Percentiles rank a stretch among this genome's conserved stretches.
Evolutionary conservation across 2,113 vertebrate genomes (phyloP).

Genomic region (Microcebus jonahi): DNA sequence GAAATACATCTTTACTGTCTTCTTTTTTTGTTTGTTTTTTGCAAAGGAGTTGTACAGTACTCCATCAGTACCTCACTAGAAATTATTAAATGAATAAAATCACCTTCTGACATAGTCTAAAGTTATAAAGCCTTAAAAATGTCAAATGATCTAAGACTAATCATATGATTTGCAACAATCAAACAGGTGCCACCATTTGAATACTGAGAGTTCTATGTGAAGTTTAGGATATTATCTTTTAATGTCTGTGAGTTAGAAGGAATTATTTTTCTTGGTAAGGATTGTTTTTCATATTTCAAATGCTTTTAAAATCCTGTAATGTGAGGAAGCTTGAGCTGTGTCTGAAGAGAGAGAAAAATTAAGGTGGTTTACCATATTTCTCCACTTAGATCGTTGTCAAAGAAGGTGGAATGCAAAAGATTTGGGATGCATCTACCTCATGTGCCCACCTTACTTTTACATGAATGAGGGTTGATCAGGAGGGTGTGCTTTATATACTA

Average conservation of each 20-base stretch:
- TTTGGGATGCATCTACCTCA: background rate
- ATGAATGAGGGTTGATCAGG: background rate
- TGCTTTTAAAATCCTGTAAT: background rate
- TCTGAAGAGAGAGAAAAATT: background rate
- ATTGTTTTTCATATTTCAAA: background rate
- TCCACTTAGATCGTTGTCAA: background rate
- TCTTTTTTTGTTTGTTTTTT: background rate
- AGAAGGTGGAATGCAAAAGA: background rate
- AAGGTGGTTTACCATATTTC: background rate
- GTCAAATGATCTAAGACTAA: background rate
- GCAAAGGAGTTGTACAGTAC: background rate
- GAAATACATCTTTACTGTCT: background rate
- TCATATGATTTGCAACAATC: background rate
- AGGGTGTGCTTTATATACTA: background rate
- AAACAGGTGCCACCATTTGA: background rate
- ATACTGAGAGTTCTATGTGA: background rate
- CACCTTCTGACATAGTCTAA: background rate
- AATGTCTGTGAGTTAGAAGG: background rate
- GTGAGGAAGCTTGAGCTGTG: background rate
- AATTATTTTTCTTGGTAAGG: background rate
- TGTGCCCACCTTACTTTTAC: background rate
- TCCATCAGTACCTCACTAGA: background rate
- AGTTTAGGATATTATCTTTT: background rate
- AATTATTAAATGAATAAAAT: background rate
- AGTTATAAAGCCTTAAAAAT: background rate